phyloP scores from a whole-genome alignment of 2,113 vertebrate species.

The Carassius gibelio region DNA sequence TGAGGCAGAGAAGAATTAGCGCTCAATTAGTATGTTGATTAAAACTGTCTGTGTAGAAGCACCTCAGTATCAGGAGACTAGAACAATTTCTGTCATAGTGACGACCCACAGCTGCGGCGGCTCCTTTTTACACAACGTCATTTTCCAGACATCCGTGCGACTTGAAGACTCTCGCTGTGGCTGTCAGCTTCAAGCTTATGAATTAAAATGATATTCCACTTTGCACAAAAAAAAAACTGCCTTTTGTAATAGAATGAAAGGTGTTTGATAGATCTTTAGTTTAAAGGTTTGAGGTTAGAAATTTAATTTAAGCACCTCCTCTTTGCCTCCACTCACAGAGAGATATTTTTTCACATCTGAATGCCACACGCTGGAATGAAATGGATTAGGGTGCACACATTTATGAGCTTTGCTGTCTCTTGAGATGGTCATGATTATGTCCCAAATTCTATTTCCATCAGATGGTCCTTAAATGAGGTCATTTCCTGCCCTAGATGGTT shows the following conservation, averaged over 20 bases:
- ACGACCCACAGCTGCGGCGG: constrained; percentile 28
- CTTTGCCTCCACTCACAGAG: neutral
- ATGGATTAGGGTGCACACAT: neutral
- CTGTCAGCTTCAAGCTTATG: neutral
- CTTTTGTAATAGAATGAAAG: neutral
- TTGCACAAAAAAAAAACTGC: neutral
- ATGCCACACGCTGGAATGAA: neutral
- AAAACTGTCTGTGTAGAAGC: constrained; percentile 35
- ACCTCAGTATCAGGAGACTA: neutral
- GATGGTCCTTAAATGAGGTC: neutral
- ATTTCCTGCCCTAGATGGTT: neutral
- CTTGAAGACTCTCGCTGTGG: neutral
- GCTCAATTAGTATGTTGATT: constrained; percentile 48
- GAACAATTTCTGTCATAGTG: constrained; percentile 39
- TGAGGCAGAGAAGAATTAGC: constrained; percentile 40
- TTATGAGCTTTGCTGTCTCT: neutral
- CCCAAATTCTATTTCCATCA: constrained; percentile 15
- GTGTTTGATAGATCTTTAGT: neutral
- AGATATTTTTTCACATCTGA: neutral
- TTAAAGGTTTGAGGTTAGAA: neutral
- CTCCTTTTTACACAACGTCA: neutral
- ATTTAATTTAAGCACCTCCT: neutral
- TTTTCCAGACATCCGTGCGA: constrained; percentile 4
- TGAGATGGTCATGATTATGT: neutral
- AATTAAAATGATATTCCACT: constrained; percentile 3